These are phyloP conservation scores for Limnephilus auricula DNA, from an alignment of 2,888 invertebrate species.

Conservation along the genomic window DNA sequence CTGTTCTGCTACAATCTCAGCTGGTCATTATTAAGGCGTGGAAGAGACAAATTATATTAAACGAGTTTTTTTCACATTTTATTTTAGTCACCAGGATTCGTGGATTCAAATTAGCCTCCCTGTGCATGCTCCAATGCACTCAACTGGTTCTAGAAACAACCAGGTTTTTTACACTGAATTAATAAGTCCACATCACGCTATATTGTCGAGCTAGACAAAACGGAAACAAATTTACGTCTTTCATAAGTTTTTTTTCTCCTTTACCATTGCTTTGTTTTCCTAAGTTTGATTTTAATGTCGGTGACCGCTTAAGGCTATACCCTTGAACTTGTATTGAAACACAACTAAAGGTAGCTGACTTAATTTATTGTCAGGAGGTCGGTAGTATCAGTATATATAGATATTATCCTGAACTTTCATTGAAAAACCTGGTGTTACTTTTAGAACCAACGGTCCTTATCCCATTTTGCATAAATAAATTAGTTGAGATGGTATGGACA, in stretches of 20 bases:
- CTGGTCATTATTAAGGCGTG: conserved; percentile 35
- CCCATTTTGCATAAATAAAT: not conserved
- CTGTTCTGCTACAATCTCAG: conserved; percentile 8
- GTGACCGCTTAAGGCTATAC: not conserved
- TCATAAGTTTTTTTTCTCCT: not conserved
- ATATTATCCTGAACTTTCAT: not conserved
- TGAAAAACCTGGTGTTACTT: no score
- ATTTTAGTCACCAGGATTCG: not conserved
- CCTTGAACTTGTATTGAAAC: not conserved
- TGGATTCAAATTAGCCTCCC: conserved; percentile 4
- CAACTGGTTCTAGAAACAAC: not conserved
- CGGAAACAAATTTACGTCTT: not conserved
- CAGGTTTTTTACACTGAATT: not conserved
- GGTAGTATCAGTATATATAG: no score
- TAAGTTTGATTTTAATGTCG: not conserved
- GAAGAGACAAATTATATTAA: conserved; percentile 38
- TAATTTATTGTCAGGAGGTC: not conserved
- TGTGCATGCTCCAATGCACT: not conserved
- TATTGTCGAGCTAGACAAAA: not conserved
- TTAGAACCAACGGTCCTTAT: not conserved
- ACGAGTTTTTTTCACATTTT: not conserved
- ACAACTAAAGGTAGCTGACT: not conserved
- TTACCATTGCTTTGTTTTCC: not conserved
- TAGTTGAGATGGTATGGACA: no score
- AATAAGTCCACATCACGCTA: not conserved